phyloP scores from a whole-genome alignment of 1,140 invertebrate species.

The Fopius arisanus region DNA sequence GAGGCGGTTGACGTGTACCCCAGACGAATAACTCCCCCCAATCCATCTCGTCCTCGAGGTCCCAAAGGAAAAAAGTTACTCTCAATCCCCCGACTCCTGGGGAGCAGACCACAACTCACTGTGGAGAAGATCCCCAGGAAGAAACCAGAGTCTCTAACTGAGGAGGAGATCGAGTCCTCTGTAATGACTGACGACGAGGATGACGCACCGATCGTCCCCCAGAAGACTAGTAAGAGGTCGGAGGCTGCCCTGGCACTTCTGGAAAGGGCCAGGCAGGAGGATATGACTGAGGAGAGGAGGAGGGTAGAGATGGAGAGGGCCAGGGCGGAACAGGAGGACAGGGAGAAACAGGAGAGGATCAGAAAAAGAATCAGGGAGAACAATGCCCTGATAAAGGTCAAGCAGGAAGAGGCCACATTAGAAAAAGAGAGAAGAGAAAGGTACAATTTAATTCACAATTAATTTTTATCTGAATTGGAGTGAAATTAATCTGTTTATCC shows the following conservation, averaged over 20 bases:
- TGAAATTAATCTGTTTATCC: no score
- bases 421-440: slow-evolving; percentile 9
- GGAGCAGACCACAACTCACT: not conserved
- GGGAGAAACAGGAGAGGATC: not conserved
- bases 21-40: not conserved
- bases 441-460: no score
- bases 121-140: not conserved
- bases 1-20: not conserved
- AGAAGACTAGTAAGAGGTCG: not conserved
- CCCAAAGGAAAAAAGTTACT: not conserved
- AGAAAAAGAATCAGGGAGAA: not conserved
- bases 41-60: not conserved
- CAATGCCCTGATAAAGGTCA: not conserved
- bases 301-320: not conserved
- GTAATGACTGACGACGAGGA: slow-evolving; percentile 15
- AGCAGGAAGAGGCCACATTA: not conserved
- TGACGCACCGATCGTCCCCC: not conserved
- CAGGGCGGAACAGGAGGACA: not conserved
- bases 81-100: not conserved
- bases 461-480: no score
- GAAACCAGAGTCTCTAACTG: not conserved
- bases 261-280: not conserved
- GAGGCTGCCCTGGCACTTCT: not conserved
- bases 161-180: not conserved
- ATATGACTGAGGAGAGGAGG: not conserved